Percentiles rank a stretch among this genome's conserved stretches.
Conservation (phyloP, 2,113 vertebrate genomes). For the Lepisosteus osseus region DNA sequence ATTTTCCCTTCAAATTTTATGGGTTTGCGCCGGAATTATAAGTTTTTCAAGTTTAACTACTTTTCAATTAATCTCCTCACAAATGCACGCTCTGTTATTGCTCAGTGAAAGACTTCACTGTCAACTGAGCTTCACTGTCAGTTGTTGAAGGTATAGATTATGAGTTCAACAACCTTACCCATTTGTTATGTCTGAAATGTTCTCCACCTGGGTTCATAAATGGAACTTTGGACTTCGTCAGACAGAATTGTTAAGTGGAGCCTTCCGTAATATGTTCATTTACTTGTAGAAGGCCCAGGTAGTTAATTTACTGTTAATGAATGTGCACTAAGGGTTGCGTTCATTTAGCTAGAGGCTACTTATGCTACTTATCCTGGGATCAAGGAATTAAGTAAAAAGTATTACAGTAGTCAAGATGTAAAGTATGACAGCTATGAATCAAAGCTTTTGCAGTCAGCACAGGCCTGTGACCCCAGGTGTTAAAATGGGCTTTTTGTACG, state of each 20-base stretch:
- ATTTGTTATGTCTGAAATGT: slow-evolving; percentile 28
- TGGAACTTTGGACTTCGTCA: slow-evolving; percentile 1
- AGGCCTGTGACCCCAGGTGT: too few relatives aligned
- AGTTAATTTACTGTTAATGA: too few relatives aligned
- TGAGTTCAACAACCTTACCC: slow-evolving; percentile 37
- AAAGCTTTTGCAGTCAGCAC: too few relatives aligned
- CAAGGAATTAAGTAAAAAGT: too few relatives aligned
- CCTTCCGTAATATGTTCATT: not conserved
- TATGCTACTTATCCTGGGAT: too few relatives aligned
- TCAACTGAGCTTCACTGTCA: slow-evolving; percentile 55
- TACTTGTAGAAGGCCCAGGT: too few relatives aligned
- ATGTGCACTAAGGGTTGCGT: too few relatives aligned
- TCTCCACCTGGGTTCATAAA: slow-evolving; percentile 7
- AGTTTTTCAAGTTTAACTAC: slow-evolving; percentile 25
- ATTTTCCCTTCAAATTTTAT: not conserved
- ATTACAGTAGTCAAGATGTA: too few relatives aligned
- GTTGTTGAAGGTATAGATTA: slow-evolving; percentile 56
- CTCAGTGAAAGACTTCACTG: slow-evolving; percentile 50
- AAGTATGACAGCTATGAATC: too few relatives aligned
- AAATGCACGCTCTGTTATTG: slow-evolving; percentile 50
- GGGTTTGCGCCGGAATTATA: not conserved
- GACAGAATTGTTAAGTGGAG: not conserved
- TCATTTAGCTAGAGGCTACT: too few relatives aligned
- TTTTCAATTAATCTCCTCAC: slow-evolving; percentile 30
- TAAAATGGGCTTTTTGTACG: too few relatives aligned